Percentiles rank a stretch among this genome's conserved stretches.
These are phyloP conservation scores for Anolis sagrei DNA, from an alignment of 2,113 vertebrate genomes.

Conservation along the genomic window DNA sequence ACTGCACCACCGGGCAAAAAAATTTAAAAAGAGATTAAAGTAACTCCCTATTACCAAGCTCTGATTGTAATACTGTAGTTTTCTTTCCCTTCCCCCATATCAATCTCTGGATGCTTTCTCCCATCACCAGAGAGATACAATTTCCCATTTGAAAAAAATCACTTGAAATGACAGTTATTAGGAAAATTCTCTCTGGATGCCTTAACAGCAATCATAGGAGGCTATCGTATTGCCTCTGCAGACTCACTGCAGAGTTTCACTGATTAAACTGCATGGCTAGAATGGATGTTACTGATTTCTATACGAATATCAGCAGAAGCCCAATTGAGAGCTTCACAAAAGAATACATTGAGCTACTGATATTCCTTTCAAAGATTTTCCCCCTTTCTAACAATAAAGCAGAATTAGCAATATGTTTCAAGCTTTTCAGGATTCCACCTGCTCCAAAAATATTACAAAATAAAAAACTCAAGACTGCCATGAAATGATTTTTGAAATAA, in stretches of 20 bases:
- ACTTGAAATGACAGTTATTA: too few relatives aligned
- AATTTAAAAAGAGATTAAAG: too few relatives aligned
- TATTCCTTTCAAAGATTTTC: rapidly evolving
- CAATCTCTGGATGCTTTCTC: too few relatives aligned
- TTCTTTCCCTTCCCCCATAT: too few relatives aligned
- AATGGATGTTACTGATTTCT: conserved; percentile 34
- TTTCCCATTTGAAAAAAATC: too few relatives aligned
- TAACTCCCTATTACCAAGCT: too few relatives aligned
- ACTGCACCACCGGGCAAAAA: too few relatives aligned
- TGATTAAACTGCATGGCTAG: neutral
- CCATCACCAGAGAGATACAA: too few relatives aligned
- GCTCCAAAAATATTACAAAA: too few relatives aligned
- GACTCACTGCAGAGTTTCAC: conserved; percentile 4
- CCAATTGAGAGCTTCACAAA: conserved; percentile 2
- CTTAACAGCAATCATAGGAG: too few relatives aligned
- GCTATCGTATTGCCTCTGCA: conserved; percentile 30
- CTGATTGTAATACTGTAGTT: too few relatives aligned
- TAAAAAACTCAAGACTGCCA: neutral
- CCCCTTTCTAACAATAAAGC: conserved; percentile 9
- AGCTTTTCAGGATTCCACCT: neutral
- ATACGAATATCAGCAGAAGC: conserved; percentile 36
- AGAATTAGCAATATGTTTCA: neutral
- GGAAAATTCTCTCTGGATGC: too few relatives aligned
- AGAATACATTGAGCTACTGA: neutral
- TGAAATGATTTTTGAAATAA: conserved; percentile 6